Percentiles rank a stretch among this genome's conserved stretches.
These are phyloP conservation scores for Pseudeuparius sepicola DNA, from an alignment of 2,888 invertebrate species.

Conservation along the genomic window DNA sequence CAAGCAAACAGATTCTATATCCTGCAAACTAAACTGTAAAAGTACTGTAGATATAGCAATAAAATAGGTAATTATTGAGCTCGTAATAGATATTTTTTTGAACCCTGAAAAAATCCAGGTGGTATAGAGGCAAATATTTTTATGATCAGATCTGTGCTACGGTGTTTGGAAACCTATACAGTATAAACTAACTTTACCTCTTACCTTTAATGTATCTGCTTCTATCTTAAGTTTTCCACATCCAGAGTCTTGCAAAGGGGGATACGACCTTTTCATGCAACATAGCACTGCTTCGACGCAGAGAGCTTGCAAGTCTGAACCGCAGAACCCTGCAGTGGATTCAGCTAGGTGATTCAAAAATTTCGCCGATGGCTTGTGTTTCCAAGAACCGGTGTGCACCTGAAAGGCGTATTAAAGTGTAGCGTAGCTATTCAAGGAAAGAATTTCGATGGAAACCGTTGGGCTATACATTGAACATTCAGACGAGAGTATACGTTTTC, in stretches of 20 bases:
- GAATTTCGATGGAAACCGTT: neutral
- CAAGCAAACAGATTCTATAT: too few relatives aligned
- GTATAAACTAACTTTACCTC: neutral
- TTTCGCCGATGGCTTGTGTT: constrained; percentile 39
- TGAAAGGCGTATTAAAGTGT: too few relatives aligned
- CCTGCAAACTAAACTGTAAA: too few relatives aligned
- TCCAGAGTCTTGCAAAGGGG: constrained; percentile 34
- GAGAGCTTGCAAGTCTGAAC: constrained; percentile 77
- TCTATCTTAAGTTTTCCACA: constrained; percentile 29
- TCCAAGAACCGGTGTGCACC: constrained; percentile 42
- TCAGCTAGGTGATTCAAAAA: constrained; percentile 50
- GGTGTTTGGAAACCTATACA: neutral
- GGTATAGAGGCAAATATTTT: too few relatives aligned
- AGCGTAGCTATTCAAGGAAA: neutral
- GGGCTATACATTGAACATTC: too few relatives aligned
- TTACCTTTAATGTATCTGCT: constrained; percentile 26
- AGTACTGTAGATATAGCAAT: too few relatives aligned
- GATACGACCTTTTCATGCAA: constrained; percentile 67
- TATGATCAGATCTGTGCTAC: neutral
- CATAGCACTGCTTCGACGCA: constrained; percentile 74
- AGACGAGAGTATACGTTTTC: too few relatives aligned
- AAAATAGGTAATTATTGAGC: too few relatives aligned
- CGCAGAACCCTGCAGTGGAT: constrained; percentile 59
- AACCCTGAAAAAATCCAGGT: too few relatives aligned
- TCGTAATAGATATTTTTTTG: too few relatives aligned